Conservation (phyloP, 2,888 invertebrate genomes). For the Tupiocoris notatus region DNA sequence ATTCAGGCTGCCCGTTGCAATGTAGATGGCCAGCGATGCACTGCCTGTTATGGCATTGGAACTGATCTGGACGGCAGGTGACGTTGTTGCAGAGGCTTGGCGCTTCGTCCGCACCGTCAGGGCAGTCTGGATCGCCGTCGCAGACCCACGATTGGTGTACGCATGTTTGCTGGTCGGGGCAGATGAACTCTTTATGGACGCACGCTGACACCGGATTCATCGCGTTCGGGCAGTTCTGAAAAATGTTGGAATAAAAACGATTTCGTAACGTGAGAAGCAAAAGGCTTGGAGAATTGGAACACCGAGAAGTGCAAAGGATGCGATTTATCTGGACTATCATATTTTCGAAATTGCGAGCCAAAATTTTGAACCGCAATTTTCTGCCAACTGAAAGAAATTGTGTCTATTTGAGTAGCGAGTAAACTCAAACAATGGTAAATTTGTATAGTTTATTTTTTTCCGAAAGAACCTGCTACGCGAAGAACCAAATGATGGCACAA, state of each 20-base stretch:
- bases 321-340: too few species aligned
- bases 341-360: too few species aligned
- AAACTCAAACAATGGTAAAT: too few species aligned
- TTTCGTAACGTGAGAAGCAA: too few species aligned
- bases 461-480: too few species aligned
- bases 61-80: conserved; percentile 82
- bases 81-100: conserved; percentile 62
- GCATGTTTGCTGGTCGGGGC: conserved; percentile 76
- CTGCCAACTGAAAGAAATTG: too few species aligned
- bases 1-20: conserved; percentile 80
- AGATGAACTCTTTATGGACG: conserved; percentile 71
- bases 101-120: conserved; percentile 77
- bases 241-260: conserved; percentile 24
- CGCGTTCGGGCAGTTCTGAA: conserved; percentile 63
- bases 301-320: too few species aligned
- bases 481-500: too few species aligned
- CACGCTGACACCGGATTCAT: conserved; percentile 62
- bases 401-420: too few species aligned
- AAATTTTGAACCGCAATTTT: too few species aligned
- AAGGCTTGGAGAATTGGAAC: too few species aligned
- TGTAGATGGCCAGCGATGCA: conserved; percentile 78
- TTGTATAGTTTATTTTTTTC: too few species aligned
- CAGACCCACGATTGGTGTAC: conserved; percentile 80
- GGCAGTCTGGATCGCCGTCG: conserved; percentile 80
- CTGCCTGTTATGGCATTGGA: conserved; percentile 70